Conservation (phyloP, 1,140 invertebrate genomes). For the Ectropis grisescens region DNA sequence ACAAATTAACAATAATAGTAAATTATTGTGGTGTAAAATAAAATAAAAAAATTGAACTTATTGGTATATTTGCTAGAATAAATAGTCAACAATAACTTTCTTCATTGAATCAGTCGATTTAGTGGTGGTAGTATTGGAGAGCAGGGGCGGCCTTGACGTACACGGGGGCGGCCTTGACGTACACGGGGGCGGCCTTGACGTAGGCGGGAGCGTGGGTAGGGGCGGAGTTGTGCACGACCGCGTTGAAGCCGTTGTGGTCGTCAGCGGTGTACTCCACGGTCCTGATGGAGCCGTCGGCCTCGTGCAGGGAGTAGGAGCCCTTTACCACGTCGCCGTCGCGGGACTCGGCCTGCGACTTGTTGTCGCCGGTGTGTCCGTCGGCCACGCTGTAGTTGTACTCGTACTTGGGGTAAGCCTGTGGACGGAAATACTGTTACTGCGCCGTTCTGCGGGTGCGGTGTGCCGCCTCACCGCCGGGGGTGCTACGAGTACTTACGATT, state of each 20-base stretch:
- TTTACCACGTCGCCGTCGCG: conserved; percentile 67
- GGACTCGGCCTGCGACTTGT: conserved; percentile 66
- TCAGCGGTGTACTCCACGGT: conserved; percentile 68
- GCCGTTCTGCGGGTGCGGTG: too few species aligned
- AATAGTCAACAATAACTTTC: conserved; percentile 21
- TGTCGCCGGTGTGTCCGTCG: conserved; percentile 8
- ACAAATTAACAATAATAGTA: too few species aligned
- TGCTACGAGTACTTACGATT: conserved; percentile 1
- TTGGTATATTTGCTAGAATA: conserved; percentile 29
- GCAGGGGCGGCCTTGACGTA: too few species aligned
- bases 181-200: conserved; percentile 13
- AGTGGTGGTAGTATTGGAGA: conserved; percentile 20
- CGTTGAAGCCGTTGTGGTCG: conserved; percentile 69
- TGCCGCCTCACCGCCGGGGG: too few species aligned
- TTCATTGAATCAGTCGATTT: conserved; percentile 7
- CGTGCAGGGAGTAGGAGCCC: conserved; percentile 66
- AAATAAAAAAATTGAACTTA: conserved; percentile 16
- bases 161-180: conserved; percentile 6
- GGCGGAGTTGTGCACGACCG: conserved; percentile 45
- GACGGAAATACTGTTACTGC: too few species aligned
- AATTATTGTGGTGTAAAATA: too few species aligned
- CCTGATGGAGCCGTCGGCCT: conserved; percentile 68
- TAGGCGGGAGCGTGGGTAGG: conserved; percentile 9
- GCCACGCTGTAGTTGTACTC: conserved; percentile 47
- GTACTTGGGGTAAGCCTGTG: conserved; percentile 37